Base-by-base conservation (phyloP, 2,797 vertebrate genomes). In the Leptatherina wallacei region DNA sequence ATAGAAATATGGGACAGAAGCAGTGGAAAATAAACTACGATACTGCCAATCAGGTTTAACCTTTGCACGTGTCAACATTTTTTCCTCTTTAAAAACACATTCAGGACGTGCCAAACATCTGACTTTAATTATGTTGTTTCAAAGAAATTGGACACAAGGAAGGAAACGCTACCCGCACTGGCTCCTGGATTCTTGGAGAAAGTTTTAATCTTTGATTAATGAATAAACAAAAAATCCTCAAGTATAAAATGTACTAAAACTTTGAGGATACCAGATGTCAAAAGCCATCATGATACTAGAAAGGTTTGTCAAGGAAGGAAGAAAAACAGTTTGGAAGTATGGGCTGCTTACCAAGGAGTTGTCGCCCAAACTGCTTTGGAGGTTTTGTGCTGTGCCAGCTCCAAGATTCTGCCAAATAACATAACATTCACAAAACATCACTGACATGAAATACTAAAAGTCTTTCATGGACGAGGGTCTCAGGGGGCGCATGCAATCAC, bases 331-430 rank as follows among this genome's bases (percentile, higher is more conserved):
- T 13, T 2, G 11, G 4, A 20, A 57, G 71, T 47, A 61, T 71
- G 29, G 14, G 68, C 49, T 16, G 22, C 89, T 89, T 81, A 94
- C 93, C 90, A 87, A 24, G 93, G 92, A 76, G 85, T 91, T 12
- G 93, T 94, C 16, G 81, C 86, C 91, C 91, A 94, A n/a, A 89
- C 58, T 0, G 80, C 77, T 84, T 91, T 92, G 57, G 91, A 91
- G 73, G 82, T 86, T 88, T 92, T 93, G 73, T 91, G 93, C 56
- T 75, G 87, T 3, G 93, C 89, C 57, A 95, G 88, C 66, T 90
- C 91, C 84, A 89, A 35, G 71, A 93, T 91, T 69, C 94, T 94
- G 75, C 71, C 63, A 69, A 64, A 69, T 58, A 27, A 74, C 55
- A 68, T 2, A 69, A 61, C 22, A 67, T 51, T 16, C 30, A 54